Evolutionary conservation across 2,888 invertebrate genomes (phyloP), one percentile per base, ranked within the genome.

Genomic region (Nomada ferruginata): DNA sequence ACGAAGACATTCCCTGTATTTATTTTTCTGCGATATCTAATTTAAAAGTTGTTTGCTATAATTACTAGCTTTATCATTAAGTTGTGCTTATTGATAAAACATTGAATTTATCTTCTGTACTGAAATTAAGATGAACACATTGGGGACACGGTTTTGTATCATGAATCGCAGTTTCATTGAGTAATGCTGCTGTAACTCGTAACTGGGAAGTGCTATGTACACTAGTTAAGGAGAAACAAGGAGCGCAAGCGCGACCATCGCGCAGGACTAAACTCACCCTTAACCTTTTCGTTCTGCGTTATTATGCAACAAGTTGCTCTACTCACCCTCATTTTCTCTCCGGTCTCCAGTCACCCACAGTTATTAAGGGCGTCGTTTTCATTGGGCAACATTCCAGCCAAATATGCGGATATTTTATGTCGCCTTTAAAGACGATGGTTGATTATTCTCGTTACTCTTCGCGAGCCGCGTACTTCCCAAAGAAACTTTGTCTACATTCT

Each of bases 231-330:
- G 52, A 60, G 23, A 76, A 80, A 81, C 60, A 29, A 74, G 68
- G 64, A 26, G 81, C 83, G 84, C 87, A 87, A 78, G 87, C 84
- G 87, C 82, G 66, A 52, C 66, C 77, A 81, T 82, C 80, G 87
- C 87, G 82, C 84, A 82, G 83, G 83, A 77, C 83, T 79, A 83
- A 57, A 80, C 77, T 85, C 84, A 71, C 84, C 83, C 82, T 84
- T 87, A 83, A 83, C 86, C 73, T 47, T 84, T 84, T 79, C 77
- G 75, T 79, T 57, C 84, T 79, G 78, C 88, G 89, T 91, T 89
- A 91, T 91, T 91, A 90, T 89, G 91, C 91, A 91, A 91, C 91
- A 91, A 91, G 91, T 91, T 91, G 91, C 86, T 89, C 76, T 81
- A 52, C 84, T 82, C 89, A 73, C 79, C 84, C 74, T 76, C 76